Evolutionary conservation across 2,888 invertebrate species (phyloP), one percentile per base, ranked within the genome.

Genomic region (Epirrhoe alternata): DNA sequence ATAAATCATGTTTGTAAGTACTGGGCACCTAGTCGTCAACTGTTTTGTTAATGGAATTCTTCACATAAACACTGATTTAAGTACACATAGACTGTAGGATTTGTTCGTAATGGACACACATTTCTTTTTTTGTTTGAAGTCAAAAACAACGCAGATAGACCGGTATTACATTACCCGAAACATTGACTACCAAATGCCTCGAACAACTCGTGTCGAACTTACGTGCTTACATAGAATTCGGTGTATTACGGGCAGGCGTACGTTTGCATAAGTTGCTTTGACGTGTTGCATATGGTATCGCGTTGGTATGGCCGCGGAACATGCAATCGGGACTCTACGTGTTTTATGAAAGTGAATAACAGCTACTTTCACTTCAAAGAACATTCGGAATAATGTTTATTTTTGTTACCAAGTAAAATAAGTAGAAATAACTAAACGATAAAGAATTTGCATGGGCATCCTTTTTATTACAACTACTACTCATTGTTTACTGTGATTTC

Each of bases 161-260:
- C 24, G 1, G 24, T 3, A 24, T 24, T 24, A 24, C 24, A 2
- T 2, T 24, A 24, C n/a, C 38, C 12, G 7, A 8, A 38, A 10
- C 12, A 2, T 10, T 8, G 2, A 38, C 12, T 42, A 42, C 12
- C 38, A 42, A 42, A 42, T 42, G 6, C 14, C 14, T 47, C 45
- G 6, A 45, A 14, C 14, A 45, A 50, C 45, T 35, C 16, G 55
- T 65, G 53, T 52, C 30, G 42, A 57, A 61, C 31, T 35, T 63
- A 64, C 68, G 64, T 61, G 60, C 54, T 54, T 50, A 61, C 64
- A 58, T 54, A 51, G 53, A 61, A 64, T 58, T 24, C 35, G 35
- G 45, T 64, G 61, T 64, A 61, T 42, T 61, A 56, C 31, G 60
- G 60, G 55, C 50, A 52, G 59, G 59, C 60, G 64, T 49, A n/a